Base-by-base conservation (phyloP, 2,888 invertebrate genomes). In the Oscheius onirici region DNA sequence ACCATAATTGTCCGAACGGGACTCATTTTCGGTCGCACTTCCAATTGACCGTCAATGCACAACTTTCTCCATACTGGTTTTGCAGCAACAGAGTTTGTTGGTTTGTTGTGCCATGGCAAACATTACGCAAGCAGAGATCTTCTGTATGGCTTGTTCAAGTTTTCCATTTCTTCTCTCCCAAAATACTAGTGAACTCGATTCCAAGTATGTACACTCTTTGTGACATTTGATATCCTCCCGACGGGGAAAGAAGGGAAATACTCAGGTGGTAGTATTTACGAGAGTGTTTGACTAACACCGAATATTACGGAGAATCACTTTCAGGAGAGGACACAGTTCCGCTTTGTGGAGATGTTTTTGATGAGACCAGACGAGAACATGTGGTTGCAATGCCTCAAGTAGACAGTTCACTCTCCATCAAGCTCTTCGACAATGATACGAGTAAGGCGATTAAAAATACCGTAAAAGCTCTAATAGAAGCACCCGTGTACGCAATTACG, bases 21-120 rank as follows among this genome's bases (percentile, higher is more conserved):
- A 28, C 61, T 61, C 61, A 61, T 61, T 61, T 61, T 61, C 61
- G 43, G 61, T 61, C 61, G 61, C 61, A 61, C 61, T 61, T 44
- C 44, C 61, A 61, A 61, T 61, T 61, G 61, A 46, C 61, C 58
- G 43, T 41, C 43, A 34, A n/a, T n/a, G n/a, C n/a, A n/a, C 40
- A n/a, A 58, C 58, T 58, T 58, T 58, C 58, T 17, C 58, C 34
- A 20, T 24, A 24, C 41, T 41, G 58, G 58, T 58, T 58, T 41
- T 34, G 13, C 2, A 22, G 11, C 3, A 8, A 22, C 26, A 26
- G 15, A 24, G 13, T 46, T 44, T 61, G 46, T 24, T 24, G 17
- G n/a, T 26, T 22, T 13, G 44, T 24, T 46, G 28, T 15, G 15
- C 15, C 11, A 17, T n/a, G 17, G 58, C 17, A 58, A 58, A 41